These are phyloP conservation scores for Elgaria multicarinata DNA, from an alignment of 2,113 vertebrate species.

Conservation along the genomic window DNA sequence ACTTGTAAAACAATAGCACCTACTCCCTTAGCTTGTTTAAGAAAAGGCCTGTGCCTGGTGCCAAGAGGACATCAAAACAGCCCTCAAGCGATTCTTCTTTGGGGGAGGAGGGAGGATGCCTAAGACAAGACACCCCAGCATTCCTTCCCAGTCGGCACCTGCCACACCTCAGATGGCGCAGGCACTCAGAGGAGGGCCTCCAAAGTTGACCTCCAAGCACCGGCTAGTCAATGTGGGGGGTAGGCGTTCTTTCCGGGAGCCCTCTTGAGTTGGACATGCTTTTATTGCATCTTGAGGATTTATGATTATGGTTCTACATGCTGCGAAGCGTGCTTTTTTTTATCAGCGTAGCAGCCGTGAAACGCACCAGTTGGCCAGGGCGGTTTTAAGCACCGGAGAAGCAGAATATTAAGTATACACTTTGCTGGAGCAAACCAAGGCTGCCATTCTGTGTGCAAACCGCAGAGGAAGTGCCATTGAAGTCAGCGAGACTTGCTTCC, in stretches of 20 bases:
- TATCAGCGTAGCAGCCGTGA: too few species aligned
- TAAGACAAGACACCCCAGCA: background rate
- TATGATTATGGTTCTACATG: too few species aligned
- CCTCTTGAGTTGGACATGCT: background rate
- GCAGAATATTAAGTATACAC: background rate
- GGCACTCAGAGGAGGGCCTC: background rate
- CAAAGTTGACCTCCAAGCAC: background rate
- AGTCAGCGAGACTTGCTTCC: background rate
- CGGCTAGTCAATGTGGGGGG: background rate
- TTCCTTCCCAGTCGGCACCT: background rate
- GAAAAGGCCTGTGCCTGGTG: background rate
- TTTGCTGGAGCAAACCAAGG: background rate
- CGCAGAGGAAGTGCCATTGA: background rate
- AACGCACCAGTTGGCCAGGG: too few species aligned
- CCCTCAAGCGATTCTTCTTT: background rate
- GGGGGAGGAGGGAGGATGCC: too few species aligned
- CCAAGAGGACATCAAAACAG: background rate
- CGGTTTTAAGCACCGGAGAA: too few species aligned
- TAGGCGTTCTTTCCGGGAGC: too few species aligned
- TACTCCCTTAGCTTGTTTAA: too few species aligned
- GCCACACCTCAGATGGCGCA: background rate
- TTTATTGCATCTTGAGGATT: too few species aligned
- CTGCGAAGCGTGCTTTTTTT: too few species aligned
- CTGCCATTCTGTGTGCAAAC: background rate
- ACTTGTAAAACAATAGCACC: too few species aligned